A percentile compares a stretch with the other conserved stretches of the same genome.
phyloP scores from a whole-genome alignment of 2,797 vertebrate genomes.

The Chelidonichthys spinosus region DNA sequence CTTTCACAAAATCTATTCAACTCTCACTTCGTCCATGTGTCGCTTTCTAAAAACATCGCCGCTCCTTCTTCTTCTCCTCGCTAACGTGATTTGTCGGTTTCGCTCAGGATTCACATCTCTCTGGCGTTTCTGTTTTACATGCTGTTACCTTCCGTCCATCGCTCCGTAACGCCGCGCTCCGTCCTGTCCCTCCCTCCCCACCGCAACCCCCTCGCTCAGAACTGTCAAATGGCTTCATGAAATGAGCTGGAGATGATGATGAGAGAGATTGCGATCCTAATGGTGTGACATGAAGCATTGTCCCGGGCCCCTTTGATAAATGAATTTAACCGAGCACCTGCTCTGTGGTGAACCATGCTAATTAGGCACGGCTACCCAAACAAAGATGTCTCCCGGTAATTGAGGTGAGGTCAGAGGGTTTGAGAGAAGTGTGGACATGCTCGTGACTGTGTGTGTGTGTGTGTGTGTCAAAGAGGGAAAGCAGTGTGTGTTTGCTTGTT shows the following conservation, averaged over 20 bases:
- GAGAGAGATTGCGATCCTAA: constrained; percentile 71
- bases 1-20: constrained; percentile 47
- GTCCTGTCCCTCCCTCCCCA: neutral
- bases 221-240: constrained; percentile 68
- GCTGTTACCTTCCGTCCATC: constrained; percentile 44
- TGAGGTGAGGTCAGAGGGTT: constrained; percentile 73
- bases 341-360: constrained; percentile 71
- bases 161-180: constrained; percentile 21
- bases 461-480: constrained; percentile 27
- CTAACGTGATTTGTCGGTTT: constrained; percentile 63
- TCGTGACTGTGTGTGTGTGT: constrained; percentile 20
- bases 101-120: constrained; percentile 49
- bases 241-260: constrained; percentile 69
- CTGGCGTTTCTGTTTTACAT: constrained; percentile 57
- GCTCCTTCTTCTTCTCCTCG: constrained; percentile 34
- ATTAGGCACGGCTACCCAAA: constrained; percentile 71
- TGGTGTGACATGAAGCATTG: constrained; percentile 64
- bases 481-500: constrained; percentile 54
- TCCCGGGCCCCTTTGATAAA: constrained; percentile 71
- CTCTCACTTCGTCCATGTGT: constrained; percentile 56
- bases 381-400: constrained; percentile 76
- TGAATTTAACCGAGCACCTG: constrained; percentile 67
- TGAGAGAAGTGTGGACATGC: constrained; percentile 56
- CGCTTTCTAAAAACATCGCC: constrained; percentile 34
- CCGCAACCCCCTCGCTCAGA: constrained; percentile 26